Evolutionary conservation across 2,113 vertebrate species (phyloP).

Genomic region (Azemiops feae): DNA sequence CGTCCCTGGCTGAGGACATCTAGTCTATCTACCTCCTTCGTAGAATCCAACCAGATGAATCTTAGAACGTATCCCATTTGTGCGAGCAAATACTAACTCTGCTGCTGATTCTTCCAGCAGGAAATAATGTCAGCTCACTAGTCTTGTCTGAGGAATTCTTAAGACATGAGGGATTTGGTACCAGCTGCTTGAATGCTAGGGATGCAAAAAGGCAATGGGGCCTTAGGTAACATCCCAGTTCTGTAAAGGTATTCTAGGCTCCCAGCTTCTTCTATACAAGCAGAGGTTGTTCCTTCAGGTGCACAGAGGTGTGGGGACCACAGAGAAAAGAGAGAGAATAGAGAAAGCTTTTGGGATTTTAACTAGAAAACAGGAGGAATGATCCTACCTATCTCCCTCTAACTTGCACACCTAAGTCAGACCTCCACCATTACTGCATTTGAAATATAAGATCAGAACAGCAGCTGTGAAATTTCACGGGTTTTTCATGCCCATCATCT

Average conservation of each 20-base stretch:
- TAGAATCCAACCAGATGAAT: background rate
- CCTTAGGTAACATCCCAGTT: background rate
- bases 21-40: background rate
- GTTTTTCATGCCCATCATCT: background rate
- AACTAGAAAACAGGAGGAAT: background rate
- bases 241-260: background rate
- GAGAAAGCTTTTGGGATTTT: background rate
- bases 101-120: background rate
- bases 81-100: too few relatives aligned
- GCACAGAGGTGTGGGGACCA: background rate
- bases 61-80: background rate
- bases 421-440: background rate
- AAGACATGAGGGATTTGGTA: background rate
- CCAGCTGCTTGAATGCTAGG: background rate
- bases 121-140: background rate
- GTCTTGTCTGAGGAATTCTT: background rate
- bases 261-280: background rate
- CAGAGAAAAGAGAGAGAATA: background rate
- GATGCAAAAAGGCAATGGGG: background rate
- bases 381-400: background rate
- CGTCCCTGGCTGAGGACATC: too few relatives aligned
- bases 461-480: slow-evolving; percentile 18
- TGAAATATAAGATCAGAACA: slow-evolving; percentile 3
- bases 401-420: background rate
- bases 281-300: background rate